These are phyloP conservation scores for Dromococcyx pavoninus DNA, from an alignment of 2,797 vertebrate species.

Conservation along the genomic window DNA sequence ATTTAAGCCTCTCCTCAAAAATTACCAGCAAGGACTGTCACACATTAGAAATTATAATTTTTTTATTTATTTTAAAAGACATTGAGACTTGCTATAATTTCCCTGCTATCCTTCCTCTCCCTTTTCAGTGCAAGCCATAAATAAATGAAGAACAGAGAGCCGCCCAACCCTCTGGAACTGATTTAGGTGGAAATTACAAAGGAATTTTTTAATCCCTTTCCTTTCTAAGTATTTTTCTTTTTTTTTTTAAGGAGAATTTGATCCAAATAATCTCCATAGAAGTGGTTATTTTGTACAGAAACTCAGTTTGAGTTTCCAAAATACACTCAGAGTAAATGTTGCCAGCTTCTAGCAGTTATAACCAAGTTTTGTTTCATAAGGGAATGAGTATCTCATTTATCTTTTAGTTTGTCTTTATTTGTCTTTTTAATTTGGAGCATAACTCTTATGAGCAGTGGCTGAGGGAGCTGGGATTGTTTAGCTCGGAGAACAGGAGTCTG, in stretches of 20 bases:
- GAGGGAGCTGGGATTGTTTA: too few relatives aligned
- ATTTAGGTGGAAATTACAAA: not conserved
- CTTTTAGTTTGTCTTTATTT: not conserved
- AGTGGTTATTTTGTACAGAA: not conserved
- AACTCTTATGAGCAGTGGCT: too few relatives aligned
- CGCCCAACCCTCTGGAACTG: not conserved
- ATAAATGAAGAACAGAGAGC: not conserved
- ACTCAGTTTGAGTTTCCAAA: not conserved
- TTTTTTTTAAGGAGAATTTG: not conserved
- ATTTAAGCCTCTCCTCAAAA: not conserved
- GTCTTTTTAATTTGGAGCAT: too few relatives aligned
- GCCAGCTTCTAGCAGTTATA: not conserved
- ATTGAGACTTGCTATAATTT: not conserved
- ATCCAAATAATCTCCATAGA: not conserved
- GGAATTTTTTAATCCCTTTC: not conserved
- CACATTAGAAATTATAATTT: not conserved
- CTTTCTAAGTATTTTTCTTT: not conserved
- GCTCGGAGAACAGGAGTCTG: too few relatives aligned
- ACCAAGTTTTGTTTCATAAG: accelerated
- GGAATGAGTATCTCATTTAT: not conserved
- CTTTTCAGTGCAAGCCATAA: not conserved
- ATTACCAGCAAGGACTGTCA: not conserved
- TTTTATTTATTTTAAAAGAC: not conserved
- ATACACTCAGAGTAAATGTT: not conserved
- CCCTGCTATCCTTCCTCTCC: not conserved